These are phyloP conservation scores for Molossus molossus DNA, from an alignment of 2,797 vertebrate species.

Conservation along the genomic window DNA sequence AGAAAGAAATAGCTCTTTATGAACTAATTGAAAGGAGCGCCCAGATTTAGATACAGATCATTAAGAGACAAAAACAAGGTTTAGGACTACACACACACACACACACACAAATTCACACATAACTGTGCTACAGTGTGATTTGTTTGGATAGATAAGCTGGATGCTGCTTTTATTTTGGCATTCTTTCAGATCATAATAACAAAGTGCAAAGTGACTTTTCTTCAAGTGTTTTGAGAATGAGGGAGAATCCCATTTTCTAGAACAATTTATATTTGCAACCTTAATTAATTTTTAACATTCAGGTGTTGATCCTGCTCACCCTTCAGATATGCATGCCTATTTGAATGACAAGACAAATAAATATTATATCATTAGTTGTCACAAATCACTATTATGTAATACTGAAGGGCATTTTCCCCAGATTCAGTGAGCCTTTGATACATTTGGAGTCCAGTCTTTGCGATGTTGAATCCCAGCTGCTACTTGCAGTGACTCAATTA, in stretches of 20 bases:
- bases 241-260: neutral
- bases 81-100: too few relatives aligned
- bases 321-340: neutral
- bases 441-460: neutral
- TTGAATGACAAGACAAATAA: neutral
- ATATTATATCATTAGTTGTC: neutral
- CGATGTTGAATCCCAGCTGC: neutral
- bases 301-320: neutral
- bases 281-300: conserved; percentile 20
- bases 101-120: too few relatives aligned
- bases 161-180: neutral
- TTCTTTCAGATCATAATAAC: neutral
- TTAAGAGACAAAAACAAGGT: neutral
- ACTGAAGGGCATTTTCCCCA: neutral
- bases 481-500: conserved; percentile 43
- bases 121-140: neutral
- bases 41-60: neutral
- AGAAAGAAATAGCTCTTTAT: neutral
- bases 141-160: neutral
- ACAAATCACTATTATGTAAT: neutral
- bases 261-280: neutral
- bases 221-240: neutral
- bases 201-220: neutral
- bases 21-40: neutral
- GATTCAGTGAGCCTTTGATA: neutral